Conservation (phyloP, 2,888 invertebrate genomes). For the Dryocosmus kuriphilus region DNA sequence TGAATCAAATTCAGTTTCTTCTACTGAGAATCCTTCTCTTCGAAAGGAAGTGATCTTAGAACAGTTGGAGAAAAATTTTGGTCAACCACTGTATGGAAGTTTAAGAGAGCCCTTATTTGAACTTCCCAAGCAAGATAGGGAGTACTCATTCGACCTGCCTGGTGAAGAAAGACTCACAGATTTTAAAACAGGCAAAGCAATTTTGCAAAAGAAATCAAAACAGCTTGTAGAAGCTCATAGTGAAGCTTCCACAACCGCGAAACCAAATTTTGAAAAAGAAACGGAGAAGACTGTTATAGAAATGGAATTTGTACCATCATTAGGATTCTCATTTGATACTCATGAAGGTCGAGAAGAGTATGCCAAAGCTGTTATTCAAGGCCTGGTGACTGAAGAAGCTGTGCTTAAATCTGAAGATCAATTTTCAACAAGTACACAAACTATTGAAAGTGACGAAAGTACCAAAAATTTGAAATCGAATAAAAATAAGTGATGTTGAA, state of each 20-base stretch:
- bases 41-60: constrained; percentile 53
- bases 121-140: background rate
- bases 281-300: constrained; percentile 61
- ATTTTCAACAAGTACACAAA: constrained; percentile 32
- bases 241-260: background rate
- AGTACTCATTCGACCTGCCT: constrained; percentile 55
- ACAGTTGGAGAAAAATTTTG: constrained; percentile 55
- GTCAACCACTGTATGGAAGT: constrained; percentile 48
- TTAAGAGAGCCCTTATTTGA: background rate
- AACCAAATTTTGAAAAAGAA: constrained; percentile 1
- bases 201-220: background rate
- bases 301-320: constrained; percentile 75
- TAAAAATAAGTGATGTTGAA: constrained; percentile 34
- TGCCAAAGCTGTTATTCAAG: constrained; percentile 71
- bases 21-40: background rate
- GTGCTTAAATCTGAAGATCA: constrained; percentile 22
- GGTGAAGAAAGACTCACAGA: constrained; percentile 50
- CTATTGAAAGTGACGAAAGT: constrained; percentile 5
- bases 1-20: background rate
- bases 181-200: constrained; percentile 43
- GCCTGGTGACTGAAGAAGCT: constrained; percentile 62
- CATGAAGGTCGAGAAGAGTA: constrained; percentile 72
- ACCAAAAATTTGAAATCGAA: constrained; percentile 33
- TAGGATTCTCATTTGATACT: constrained; percentile 74
- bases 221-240: background rate